Evolutionary conservation across 2,797 vertebrate genomes (phyloP).

Genomic region (Taeniopygia guttata): DNA sequence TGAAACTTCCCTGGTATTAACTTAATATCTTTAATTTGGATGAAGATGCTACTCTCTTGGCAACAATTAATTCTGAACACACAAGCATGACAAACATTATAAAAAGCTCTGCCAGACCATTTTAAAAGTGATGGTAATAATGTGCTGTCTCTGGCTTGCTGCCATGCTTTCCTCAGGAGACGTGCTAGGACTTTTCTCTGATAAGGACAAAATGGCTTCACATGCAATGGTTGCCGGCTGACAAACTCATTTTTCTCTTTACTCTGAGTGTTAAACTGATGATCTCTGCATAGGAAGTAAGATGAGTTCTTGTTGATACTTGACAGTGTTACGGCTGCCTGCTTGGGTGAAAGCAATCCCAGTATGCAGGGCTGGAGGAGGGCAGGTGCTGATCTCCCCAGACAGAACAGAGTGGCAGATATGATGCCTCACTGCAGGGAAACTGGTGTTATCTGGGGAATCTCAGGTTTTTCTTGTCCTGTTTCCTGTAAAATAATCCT

Average conservation of each 20-base stretch:
- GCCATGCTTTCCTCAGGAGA: neutral
- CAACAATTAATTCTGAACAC: constrained; percentile 11
- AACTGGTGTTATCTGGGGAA: neutral
- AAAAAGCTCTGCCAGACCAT: neutral
- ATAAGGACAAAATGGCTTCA: neutral
- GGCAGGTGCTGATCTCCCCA: neutral
- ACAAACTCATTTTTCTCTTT: constrained; percentile 13
- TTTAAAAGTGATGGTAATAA: neutral
- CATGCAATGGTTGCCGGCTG: neutral
- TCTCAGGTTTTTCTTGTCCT: neutral
- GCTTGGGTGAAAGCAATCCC: neutral
- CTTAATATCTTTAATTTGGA: constrained; percentile 9
- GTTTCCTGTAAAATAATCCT: neutral
- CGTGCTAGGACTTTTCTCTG: neutral
- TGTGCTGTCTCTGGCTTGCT: neutral
- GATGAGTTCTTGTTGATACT: neutral
- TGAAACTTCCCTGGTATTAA: neutral
- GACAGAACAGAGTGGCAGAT: neutral
- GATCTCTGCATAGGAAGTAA: neutral
- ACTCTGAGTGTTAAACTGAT: neutral
- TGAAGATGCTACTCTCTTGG: constrained; percentile 24
- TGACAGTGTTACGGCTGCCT: neutral
- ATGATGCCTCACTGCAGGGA: neutral
- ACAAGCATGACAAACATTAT: neutral
- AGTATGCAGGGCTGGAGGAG: neutral